Conservation (phyloP, 2,888 invertebrate genomes). For the Cistogaster globosa region DNA sequence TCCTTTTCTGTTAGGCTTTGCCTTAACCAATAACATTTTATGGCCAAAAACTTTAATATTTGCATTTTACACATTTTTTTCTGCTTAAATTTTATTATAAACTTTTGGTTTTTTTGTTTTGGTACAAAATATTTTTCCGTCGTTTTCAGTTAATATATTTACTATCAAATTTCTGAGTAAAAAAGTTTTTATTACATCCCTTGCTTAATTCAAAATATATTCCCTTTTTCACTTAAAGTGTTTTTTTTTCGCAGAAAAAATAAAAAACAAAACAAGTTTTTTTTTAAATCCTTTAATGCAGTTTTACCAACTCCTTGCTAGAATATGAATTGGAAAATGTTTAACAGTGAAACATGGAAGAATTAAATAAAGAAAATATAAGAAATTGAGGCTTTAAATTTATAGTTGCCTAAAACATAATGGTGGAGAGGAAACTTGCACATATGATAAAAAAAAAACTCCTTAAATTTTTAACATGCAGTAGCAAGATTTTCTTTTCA, state of each 20-base stretch:
- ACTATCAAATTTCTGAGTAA: constrained; percentile 43
- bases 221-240: background rate
- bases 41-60: constrained; percentile 42
- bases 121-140: background rate
- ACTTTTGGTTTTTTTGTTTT: background rate
- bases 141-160: constrained; percentile 42
- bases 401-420: background rate
- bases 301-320: constrained; percentile 13
- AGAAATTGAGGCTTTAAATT: background rate
- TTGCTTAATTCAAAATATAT: too few relatives aligned
- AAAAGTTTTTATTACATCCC: constrained; percentile 41
- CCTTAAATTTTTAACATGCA: too few relatives aligned
- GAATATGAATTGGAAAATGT: constrained; percentile 7
- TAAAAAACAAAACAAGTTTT: too few relatives aligned
- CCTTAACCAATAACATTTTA: background rate
- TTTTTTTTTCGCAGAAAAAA: background rate
- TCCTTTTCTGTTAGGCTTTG: background rate
- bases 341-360: background rate
- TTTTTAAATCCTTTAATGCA: background rate
- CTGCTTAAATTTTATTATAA: constrained; percentile 41
- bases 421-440: background rate
- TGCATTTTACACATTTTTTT: constrained; percentile 47
- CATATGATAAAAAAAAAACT: too few relatives aligned
- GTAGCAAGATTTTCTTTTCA: too few relatives aligned
- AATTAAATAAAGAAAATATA: background rate